phyloP scores from a whole-genome alignment of 2,888 invertebrate genomes.

The Agrochola lota region DNA sequence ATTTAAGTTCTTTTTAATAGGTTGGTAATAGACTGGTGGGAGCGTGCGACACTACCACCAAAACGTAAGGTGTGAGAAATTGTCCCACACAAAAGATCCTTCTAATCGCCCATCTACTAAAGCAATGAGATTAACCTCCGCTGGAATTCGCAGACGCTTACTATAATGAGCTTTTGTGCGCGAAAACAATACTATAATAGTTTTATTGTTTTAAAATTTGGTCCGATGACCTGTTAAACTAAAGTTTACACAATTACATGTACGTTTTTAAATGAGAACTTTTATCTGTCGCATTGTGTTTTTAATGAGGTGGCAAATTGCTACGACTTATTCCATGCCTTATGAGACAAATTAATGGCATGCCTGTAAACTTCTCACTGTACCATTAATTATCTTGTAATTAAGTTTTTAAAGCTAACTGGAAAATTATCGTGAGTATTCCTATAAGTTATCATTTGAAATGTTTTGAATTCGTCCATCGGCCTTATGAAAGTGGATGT shows the following conservation, averaged over 20 bases:
- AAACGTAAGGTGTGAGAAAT: conserved; percentile 67
- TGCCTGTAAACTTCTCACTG: background rate
- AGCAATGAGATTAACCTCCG: conserved; percentile 80
- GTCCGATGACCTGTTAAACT: conserved; percentile 77
- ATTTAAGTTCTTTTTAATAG: conserved; percentile 48
- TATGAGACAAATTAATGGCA: conserved; percentile 25
- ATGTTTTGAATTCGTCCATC: background rate
- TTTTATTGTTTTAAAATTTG: conserved; percentile 83
- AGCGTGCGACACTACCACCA: conserved; percentile 54
- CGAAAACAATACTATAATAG: conserved; percentile 86
- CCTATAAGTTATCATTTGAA: no score
- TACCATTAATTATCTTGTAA: background rate
- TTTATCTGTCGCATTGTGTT: conserved; percentile 45
- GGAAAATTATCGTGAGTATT: background rate
- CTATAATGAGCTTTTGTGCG: conserved; percentile 86
- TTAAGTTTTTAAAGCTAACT: background rate
- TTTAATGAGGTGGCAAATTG: conserved; percentile 41
- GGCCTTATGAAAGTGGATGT: background rate
- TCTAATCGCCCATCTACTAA: conserved; percentile 73
- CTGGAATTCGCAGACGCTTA: conserved; percentile 80
- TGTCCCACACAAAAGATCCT: conserved; percentile 72
- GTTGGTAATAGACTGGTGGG: conserved; percentile 47
- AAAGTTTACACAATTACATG: conserved; percentile 62
- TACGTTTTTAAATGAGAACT: conserved; percentile 47
- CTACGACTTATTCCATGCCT: conserved; percentile 9